These are phyloP conservation scores for Numenius arquata DNA, from an alignment of 2,113 vertebrate species.

Conservation along the genomic window DNA sequence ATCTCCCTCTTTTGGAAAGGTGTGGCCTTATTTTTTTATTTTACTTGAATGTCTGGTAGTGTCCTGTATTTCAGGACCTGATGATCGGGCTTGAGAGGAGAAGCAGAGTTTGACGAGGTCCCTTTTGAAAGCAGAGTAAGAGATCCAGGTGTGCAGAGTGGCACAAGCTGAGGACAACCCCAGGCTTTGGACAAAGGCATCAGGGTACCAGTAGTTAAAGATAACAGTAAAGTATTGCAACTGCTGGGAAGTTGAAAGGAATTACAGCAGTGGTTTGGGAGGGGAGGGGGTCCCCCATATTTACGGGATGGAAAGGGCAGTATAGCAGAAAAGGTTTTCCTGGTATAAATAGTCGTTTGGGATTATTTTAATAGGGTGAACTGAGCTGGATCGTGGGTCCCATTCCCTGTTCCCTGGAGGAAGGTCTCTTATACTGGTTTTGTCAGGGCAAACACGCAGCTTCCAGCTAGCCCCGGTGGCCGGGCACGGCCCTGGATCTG, in stretches of 20 bases:
- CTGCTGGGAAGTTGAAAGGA: neutral
- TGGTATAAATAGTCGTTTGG: neutral
- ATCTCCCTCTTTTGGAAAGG: constrained; percentile 19
- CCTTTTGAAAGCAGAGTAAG: neutral
- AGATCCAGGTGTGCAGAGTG: neutral
- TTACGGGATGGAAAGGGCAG: neutral
- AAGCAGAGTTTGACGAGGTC: neutral
- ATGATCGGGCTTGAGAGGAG: neutral
- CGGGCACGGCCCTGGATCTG: neutral
- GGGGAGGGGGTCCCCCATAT: neutral
- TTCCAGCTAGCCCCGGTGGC: neutral
- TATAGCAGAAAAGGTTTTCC: neutral
- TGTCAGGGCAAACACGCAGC: neutral
- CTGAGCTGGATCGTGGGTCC: neutral
- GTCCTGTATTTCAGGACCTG: neutral
- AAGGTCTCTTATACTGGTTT: neutral
- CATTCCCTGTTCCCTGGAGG: neutral
- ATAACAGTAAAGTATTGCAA: neutral
- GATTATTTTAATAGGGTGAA: neutral
- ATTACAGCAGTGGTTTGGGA: neutral
- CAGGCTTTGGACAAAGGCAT: neutral
- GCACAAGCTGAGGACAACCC: neutral
- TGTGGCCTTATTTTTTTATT: neutral
- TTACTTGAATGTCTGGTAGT: neutral
- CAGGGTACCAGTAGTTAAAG: neutral